Base-by-base conservation (phyloP, 2,797 vertebrate species). In the Neomorphus geoffroyi region DNA sequence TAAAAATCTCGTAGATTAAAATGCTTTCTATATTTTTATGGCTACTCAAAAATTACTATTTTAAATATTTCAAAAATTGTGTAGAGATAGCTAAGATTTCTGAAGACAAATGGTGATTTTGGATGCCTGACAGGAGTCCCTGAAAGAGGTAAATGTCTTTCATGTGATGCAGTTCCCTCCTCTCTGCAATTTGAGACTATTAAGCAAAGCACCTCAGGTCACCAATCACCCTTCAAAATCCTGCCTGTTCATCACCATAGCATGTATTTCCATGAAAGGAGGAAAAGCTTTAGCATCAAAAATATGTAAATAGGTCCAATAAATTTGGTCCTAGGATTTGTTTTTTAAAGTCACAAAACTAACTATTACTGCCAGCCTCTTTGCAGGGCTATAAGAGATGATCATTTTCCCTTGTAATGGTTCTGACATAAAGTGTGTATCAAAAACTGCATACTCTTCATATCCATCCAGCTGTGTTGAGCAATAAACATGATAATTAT, bases 401-500 rank as follows among this genome's bases (percentile, higher is more conserved):
- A 95, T 96, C 33, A 70, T 95, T 95, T 94, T 88, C 94, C 64
- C 83, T 90, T 57, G 41, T 94, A 96, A 95, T 88, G 80, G 90
- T 67, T 92, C 91, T 82, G 88, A 96, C 93, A 96, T 96, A 95
- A 94, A 91, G 72, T 2, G 56, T 67, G 88, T 86, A 92, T 96
- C 91, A 94, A 97, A 96, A 97, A 93, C 91, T 96, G 95, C 95
- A 97, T 69, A 95, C 91, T 86, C 85, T 82, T 95, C 90, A 94
- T 92, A 94, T 94, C 82, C 90, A 95, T 90, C 95, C 94, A 96
- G 92, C 96, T 96, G 91, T 84, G 86, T 71, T 89, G 85, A 92
- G 91, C 88, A 95, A 97, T 94, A 94, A 96, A 94, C 86, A 92
- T 80, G 92, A 96, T 96, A 95, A 97, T 97, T 97, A 93, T 94